These are phyloP conservation scores for Shinisaurus crocodilurus DNA, from an alignment of 2,113 vertebrate genomes.

Conservation along the genomic window DNA sequence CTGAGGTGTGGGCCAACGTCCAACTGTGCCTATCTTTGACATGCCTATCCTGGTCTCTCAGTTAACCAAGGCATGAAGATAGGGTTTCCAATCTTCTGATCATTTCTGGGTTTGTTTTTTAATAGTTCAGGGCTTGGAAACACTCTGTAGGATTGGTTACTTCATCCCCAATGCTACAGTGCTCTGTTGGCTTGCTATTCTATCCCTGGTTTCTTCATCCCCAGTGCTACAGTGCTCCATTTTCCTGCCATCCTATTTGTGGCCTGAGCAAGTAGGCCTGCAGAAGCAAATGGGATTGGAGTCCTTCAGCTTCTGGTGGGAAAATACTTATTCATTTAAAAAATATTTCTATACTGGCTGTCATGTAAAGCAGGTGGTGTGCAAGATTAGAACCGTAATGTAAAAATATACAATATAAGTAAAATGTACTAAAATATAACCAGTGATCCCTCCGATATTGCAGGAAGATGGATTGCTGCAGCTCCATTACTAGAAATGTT, in stretches of 20 bases:
- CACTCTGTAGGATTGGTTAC: background rate
- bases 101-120: too few species aligned
- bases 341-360: too few species aligned
- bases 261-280: background rate
- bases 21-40: too few species aligned
- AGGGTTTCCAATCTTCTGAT: background rate
- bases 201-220: background rate
- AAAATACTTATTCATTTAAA: background rate
- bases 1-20: too few species aligned
- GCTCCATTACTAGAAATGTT: background rate
- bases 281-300: background rate
- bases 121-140: background rate
- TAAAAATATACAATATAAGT: too few species aligned
- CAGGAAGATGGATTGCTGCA: background rate
- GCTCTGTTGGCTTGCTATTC: background rate
- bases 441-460: background rate
- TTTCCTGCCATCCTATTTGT: background rate
- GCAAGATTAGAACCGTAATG: too few species aligned
- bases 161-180: background rate
- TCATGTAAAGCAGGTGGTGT: too few species aligned
- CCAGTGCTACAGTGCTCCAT: background rate
- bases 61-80: background rate
- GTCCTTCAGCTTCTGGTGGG: background rate
- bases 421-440: too few species aligned
- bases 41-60: background rate